Conservation (phyloP, 1,140 invertebrate genomes). For the Eueides isabella region DNA sequence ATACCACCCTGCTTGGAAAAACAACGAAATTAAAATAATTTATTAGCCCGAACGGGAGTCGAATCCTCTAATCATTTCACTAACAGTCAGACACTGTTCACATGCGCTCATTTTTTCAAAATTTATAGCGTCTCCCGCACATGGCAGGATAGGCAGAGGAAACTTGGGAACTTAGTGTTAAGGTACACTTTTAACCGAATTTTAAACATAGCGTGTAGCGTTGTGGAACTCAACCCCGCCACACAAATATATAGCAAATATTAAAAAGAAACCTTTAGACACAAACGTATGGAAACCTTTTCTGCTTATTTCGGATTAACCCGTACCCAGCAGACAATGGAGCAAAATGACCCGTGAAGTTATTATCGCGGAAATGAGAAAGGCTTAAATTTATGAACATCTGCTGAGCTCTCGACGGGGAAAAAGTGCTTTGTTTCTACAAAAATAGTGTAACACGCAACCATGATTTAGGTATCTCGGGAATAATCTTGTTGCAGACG, state of each 20-base stretch:
- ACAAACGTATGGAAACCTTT: conserved; percentile 2
- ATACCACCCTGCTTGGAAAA: too few species aligned
- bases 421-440: conserved; percentile 28
- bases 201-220: too few species aligned
- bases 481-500: conserved; percentile 6
- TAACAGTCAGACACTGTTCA: too few species aligned
- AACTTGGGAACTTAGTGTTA: too few species aligned
- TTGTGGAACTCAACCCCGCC: too few species aligned
- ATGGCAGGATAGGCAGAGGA: too few species aligned
- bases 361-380: conserved; percentile 61
- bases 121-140: too few species aligned
- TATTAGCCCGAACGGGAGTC: too few species aligned
- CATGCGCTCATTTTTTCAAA: too few species aligned
- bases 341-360: conserved; percentile 53
- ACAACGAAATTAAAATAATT: too few species aligned
- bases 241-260: not conserved
- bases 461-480: conserved; percentile 18
- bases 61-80: too few species aligned
- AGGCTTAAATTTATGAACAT: conserved; percentile 63
- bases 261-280: not conserved
- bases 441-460: conserved; percentile 20
- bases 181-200: too few species aligned
- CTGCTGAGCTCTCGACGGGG: conserved; percentile 41
- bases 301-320: conserved; percentile 34
- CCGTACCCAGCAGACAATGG: conserved; percentile 44